Conservation (phyloP, 2,888 invertebrate genomes). For the Tortricodes alternella region DNA sequence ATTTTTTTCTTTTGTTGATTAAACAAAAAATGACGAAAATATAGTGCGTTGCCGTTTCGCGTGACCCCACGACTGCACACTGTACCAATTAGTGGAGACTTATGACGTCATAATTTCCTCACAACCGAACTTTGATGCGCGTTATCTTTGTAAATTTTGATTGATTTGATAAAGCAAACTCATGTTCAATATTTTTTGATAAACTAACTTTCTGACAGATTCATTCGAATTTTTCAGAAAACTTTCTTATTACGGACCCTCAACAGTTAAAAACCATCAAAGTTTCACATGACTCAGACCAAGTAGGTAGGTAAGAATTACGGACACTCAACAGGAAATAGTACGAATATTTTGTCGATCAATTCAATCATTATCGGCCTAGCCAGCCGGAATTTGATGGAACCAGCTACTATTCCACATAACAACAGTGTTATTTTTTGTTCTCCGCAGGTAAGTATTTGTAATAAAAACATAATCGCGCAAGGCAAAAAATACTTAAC, state of each 20-base stretch:
- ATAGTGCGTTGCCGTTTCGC: too few species aligned
- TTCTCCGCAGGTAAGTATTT: neutral
- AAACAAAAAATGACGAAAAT: too few species aligned
- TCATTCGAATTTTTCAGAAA: too few species aligned
- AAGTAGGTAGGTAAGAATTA: conserved; percentile 1
- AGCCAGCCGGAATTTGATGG: conserved; percentile 23
- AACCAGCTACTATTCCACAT: conserved; percentile 15
- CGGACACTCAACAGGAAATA: conserved; percentile 20
- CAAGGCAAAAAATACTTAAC: neutral
- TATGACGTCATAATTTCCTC: too few species aligned
- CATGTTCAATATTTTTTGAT: too few species aligned
- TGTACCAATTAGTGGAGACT: too few species aligned
- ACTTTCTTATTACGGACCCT: neutral
- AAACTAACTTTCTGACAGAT: too few species aligned
- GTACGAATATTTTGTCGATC: conserved; percentile 26
- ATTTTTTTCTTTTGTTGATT: too few species aligned
- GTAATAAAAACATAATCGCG: neutral
- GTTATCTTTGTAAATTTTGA: too few species aligned
- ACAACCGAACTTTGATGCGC: too few species aligned
- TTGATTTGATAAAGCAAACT: too few species aligned
- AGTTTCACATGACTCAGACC: conserved; percentile 18
- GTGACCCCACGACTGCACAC: too few species aligned
- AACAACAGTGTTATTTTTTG: conserved; percentile 8
- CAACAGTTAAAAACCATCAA: neutral
- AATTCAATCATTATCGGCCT: conserved; percentile 19